These are phyloP conservation scores for Bathynomus jamesi DNA, from an alignment of 1,140 invertebrate species.

Conservation along the genomic window DNA sequence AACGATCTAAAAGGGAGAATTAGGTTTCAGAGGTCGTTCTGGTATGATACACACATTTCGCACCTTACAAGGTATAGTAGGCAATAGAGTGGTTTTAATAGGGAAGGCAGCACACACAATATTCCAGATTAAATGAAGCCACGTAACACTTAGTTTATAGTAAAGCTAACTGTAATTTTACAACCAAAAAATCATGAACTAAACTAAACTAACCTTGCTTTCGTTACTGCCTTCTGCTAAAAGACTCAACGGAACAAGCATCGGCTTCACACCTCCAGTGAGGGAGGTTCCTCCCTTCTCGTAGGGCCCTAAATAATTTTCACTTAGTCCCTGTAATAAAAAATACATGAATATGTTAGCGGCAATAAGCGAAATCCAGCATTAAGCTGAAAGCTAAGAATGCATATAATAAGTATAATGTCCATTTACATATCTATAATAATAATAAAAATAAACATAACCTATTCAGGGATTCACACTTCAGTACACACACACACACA, in stretches of 20 bases:
- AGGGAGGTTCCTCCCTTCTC: constrained; percentile 24
- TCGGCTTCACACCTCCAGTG: constrained; percentile 20
- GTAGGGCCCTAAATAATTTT: constrained; percentile 26
- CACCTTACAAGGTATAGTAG: neutral
- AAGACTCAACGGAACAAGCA: constrained; percentile 19
- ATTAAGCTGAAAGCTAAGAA: too few species aligned
- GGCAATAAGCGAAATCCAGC: too few species aligned
- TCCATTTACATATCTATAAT: too few species aligned
- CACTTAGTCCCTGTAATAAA: constrained; percentile 15
- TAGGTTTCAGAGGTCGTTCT: too few species aligned
- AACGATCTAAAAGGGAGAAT: constrained; percentile 27
- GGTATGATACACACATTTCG: neutral
- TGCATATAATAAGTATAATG: too few species aligned
- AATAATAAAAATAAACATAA: too few species aligned
- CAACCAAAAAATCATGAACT: neutral
- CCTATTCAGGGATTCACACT: too few species aligned
- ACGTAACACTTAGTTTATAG: too few species aligned
- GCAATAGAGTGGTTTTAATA: neutral
- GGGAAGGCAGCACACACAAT: neutral
- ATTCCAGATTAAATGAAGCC: neutral
- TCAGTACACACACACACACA: too few species aligned
- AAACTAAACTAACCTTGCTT: constrained; percentile 9
- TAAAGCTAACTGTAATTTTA: too few species aligned
- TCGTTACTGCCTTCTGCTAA: constrained; percentile 28
- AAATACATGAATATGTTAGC: neutral